These are phyloP conservation scores for Halocynthia roretzi DNA, from an alignment of 23 tunicate genomes.

Conservation along the genomic window DNA sequence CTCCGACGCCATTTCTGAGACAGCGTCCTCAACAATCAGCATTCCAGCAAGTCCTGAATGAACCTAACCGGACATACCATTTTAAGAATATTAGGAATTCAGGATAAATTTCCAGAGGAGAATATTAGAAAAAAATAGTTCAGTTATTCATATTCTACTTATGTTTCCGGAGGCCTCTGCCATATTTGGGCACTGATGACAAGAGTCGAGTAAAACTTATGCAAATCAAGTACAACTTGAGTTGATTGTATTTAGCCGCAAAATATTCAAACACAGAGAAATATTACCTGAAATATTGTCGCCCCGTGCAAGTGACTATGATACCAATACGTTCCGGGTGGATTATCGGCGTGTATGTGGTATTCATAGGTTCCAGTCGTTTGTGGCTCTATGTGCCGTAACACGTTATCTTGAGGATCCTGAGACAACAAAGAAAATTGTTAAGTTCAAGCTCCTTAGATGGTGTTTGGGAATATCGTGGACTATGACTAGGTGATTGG, in stretches of 20 bases:
- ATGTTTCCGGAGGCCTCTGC: too few species aligned
- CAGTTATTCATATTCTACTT: too few species aligned
- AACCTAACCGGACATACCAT: conserved; percentile 23
- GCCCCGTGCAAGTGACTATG: conserved; percentile 78
- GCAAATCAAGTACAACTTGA: background rate
- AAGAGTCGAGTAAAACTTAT: background rate
- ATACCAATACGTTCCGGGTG: conserved; percentile 87
- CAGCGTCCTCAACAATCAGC: conserved; percentile 61
- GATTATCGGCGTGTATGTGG: conserved; percentile 39
- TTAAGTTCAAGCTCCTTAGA: background rate
- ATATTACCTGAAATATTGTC: conserved; percentile 49
- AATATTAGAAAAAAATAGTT: too few species aligned
- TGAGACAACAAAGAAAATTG: conserved; percentile 6
- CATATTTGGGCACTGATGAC: too few species aligned
- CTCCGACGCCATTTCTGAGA: conserved; percentile 23
- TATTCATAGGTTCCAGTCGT: conserved; percentile 26
- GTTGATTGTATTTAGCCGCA: background rate
- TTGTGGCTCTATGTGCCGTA: conserved; percentile 39
- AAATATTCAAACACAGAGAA: background rate
- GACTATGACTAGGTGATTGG: background rate
- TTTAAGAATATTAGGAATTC: background rate
- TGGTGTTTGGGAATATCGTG: background rate
- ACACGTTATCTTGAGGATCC: conserved; percentile 74
- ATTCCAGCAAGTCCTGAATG: conserved; percentile 73
- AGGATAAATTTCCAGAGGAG: background rate